Percentiles rank a stretch among this genome's conserved stretches.
Evolutionary conservation across 2,797 vertebrate genomes (phyloP).

Genomic region (Lacerta viridis): DNA sequence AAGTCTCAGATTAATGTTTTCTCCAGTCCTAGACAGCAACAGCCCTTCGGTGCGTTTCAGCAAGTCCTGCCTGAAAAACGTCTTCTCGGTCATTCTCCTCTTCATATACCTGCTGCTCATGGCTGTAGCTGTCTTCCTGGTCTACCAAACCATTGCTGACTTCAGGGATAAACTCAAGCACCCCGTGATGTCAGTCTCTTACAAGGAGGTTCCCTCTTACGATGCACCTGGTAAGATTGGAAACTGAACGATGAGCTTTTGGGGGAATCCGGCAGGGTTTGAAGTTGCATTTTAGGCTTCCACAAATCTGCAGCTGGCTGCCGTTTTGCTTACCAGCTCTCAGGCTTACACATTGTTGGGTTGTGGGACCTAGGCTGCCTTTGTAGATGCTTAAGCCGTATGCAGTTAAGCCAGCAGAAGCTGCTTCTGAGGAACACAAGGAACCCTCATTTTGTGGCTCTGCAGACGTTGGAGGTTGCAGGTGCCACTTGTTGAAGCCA

Average conservation of each 20-base stretch:
- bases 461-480: neutral
- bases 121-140: constrained; percentile 91
- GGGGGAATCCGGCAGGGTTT: neutral
- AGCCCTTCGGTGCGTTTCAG: constrained; percentile 84
- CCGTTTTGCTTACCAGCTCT: neutral
- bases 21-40: constrained; percentile 79
- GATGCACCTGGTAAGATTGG: constrained; percentile 87
- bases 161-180: constrained; percentile 93
- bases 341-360: neutral
- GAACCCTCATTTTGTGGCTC: neutral
- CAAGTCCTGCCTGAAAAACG: constrained; percentile 93
- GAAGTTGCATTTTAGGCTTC: neutral
- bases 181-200: constrained; percentile 96
- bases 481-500: neutral
- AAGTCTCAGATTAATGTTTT: constrained; percentile 40
- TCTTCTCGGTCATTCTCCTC: constrained; percentile 93
- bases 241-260: neutral
- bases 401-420: neutral
- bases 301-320: neutral
- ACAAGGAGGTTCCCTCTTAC: constrained; percentile 92
- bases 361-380: neutral
- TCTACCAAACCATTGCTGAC: constrained; percentile 96
- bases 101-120: constrained; percentile 95
- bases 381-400: neutral
- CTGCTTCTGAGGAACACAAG: neutral